A percentile compares a stretch with the other conserved stretches of the same genome.
Conservation (phyloP, 2,888 invertebrate genomes). For the Drosophila rubida region DNA sequence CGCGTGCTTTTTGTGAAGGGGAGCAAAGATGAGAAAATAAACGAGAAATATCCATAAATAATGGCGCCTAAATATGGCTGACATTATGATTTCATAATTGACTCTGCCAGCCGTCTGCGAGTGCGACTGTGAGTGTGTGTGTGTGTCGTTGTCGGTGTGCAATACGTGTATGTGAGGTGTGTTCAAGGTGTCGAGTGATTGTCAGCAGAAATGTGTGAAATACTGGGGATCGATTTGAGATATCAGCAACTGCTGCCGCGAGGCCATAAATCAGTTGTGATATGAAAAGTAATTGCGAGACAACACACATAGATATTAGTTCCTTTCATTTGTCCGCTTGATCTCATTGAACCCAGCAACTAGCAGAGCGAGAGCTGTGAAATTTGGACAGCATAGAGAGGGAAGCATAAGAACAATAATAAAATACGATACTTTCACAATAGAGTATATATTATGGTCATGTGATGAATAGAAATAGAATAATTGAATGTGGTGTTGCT, state of each 20-base stretch:
- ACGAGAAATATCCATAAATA: conserved; percentile 42
- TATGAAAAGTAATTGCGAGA: neutral
- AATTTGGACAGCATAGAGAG: too few relatives aligned
- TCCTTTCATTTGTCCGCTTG: neutral
- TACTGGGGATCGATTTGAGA: neutral
- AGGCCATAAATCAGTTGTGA: neutral
- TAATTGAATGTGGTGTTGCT: neutral
- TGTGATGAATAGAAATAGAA: neutral
- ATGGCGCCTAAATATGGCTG: conserved; percentile 48
- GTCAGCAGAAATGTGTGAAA: conserved; percentile 7
- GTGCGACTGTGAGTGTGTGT: conserved; percentile 21
- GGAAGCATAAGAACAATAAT: neutral
- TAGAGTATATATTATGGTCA: neutral
- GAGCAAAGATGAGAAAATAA: conserved; percentile 4
- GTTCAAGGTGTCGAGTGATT: conserved; percentile 14
- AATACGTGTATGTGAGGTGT: neutral
- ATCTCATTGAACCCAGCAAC: conserved; percentile 5
- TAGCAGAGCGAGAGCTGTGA: neutral
- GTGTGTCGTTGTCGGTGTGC: conserved; percentile 1
- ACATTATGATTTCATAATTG: conserved; percentile 49
- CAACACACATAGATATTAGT: too few relatives aligned
- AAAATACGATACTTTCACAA: neutral
- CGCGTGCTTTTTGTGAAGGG: conserved; percentile 32
- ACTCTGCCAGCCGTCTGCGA: conserved; percentile 20
- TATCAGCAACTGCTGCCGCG: neutral